Conservation (phyloP, 2,113 vertebrate species). For the Astur gentilis region DNA sequence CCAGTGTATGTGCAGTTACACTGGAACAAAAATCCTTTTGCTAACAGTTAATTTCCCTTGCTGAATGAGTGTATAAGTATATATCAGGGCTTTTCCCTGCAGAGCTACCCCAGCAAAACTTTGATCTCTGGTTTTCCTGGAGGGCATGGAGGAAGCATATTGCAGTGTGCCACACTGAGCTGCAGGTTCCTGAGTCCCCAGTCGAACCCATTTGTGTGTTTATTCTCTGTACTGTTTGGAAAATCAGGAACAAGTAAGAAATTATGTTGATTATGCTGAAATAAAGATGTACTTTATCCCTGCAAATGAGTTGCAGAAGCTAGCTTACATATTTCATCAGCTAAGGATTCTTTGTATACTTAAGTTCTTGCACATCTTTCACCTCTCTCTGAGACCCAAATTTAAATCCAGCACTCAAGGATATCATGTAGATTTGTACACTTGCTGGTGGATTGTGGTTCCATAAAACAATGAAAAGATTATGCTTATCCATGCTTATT, state of each 20-base stretch:
- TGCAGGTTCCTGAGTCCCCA: not conserved
- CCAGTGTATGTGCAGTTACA: not conserved
- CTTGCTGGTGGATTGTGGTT: constrained; percentile 25
- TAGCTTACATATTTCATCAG: not conserved
- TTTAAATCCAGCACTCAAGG: not conserved
- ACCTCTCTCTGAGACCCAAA: not conserved
- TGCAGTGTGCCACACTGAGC: not conserved
- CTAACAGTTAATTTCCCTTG: not conserved
- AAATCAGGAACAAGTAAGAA: not conserved
- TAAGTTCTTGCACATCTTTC: not conserved
- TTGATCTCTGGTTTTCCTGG: not conserved
- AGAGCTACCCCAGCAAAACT: not conserved
- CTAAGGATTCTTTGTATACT: not conserved
- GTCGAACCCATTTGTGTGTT: not conserved
- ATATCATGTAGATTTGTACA: constrained; percentile 22
- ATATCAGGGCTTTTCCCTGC: not conserved
- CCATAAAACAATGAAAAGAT: constrained; percentile 55
- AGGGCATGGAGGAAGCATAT: not conserved
- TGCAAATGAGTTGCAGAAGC: not conserved
- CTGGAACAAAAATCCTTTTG: not conserved
- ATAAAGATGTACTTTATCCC: not conserved
- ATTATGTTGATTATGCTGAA: not conserved
- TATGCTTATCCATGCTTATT: constrained; percentile 34
- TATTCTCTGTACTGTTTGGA: not conserved
- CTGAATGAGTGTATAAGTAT: not conserved